Percentiles rank a stretch among this genome's conserved stretches.
Conservation (phyloP, 2,113 vertebrate species). For the Rhegmatorhina hoffmannsi region DNA sequence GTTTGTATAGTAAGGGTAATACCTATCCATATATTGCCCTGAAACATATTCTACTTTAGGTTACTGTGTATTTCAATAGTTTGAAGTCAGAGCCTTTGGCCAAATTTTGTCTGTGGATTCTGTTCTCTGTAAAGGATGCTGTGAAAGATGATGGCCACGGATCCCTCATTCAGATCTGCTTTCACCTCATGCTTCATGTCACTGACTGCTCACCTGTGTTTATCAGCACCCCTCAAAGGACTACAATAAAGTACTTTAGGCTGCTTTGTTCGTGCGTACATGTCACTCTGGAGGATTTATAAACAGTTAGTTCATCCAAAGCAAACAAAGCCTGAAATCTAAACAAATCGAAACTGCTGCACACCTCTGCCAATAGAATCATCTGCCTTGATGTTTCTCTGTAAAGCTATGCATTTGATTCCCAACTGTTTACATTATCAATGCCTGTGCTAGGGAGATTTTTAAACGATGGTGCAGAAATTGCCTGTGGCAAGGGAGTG, state of each 20-base stretch:
- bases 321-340: background rate
- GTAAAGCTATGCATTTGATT: background rate
- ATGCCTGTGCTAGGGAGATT: background rate
- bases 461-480: background rate
- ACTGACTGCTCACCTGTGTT: background rate
- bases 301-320: background rate
- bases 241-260: background rate
- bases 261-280: background rate
- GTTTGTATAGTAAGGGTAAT: background rate
- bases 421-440: background rate
- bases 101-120: background rate
- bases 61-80: background rate
- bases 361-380: background rate
- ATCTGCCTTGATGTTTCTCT: background rate
- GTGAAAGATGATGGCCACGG: accelerated
- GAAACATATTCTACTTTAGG: background rate
- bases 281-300: background rate
- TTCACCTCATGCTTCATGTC: background rate
- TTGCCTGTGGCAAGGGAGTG: background rate
- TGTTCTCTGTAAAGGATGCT: background rate
- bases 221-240: background rate
- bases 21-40: background rate
- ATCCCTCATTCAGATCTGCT: background rate
- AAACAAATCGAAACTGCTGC: background rate
- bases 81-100: background rate